These are phyloP conservation scores for Macrobrachium nipponense DNA, from an alignment of 1,140 invertebrate species.

Conservation along the genomic window DNA sequence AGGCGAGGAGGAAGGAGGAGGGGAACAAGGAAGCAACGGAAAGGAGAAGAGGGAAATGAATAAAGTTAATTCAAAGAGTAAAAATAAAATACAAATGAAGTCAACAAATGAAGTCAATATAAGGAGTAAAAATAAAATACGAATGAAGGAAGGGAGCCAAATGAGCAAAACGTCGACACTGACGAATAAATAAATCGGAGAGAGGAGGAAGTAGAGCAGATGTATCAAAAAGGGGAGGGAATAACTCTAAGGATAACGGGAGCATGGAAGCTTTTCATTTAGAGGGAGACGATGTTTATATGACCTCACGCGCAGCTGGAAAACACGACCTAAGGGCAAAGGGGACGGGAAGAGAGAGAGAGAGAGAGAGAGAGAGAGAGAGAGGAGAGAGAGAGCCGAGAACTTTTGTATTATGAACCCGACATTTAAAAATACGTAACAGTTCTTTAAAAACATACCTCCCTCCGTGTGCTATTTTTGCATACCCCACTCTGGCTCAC, in stretches of 20 bases:
- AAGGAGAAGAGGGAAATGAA: background rate
- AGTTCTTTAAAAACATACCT: no score
- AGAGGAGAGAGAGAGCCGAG: no score
- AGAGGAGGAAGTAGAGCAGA: background rate
- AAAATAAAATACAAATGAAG: no score
- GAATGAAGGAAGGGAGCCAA: background rate
- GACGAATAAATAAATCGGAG: background rate
- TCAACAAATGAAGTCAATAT: background rate
- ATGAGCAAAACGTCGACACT: background rate
- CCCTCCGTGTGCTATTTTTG: no score
- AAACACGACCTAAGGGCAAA: background rate
- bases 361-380: slow-evolving; percentile 19
- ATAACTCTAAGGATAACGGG: no score
- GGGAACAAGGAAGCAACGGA: background rate
- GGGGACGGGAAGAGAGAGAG: background rate
- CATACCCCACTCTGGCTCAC: no score
- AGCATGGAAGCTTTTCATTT: background rate
- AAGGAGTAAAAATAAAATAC: background rate
- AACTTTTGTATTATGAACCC: background rate
- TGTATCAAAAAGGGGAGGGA: no score
- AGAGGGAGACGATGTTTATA: background rate
- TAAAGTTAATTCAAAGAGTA: background rate
- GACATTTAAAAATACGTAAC: no score
- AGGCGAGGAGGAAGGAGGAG: no score
- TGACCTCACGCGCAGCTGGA: background rate